A percentile compares a stretch with the other conserved stretches of the same genome.
These are phyloP conservation scores for Autographa gamma DNA, from an alignment of 2,888 invertebrate species.

Conservation along the genomic window DNA sequence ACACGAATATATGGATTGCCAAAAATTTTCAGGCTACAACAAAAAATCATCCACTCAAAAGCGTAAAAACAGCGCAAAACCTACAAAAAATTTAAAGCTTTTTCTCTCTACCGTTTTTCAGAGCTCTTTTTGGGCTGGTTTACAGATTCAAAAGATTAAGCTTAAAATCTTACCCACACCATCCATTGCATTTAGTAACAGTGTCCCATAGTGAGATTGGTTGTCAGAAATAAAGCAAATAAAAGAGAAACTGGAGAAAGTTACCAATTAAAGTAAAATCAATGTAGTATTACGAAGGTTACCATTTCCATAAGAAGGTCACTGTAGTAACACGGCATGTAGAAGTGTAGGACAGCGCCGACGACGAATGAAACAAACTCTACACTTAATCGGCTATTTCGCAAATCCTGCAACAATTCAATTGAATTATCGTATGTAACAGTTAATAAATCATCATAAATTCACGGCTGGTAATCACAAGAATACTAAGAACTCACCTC, in stretches of 20 bases:
- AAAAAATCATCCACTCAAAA: not conserved
- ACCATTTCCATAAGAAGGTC: slow-evolving; percentile 79
- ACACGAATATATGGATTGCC: slow-evolving; percentile 74
- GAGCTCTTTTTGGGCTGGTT: not conserved
- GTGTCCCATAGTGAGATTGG: no score
- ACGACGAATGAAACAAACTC: slow-evolving; percentile 74
- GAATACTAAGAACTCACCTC: slow-evolving; percentile 63
- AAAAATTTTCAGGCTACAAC: slow-evolving; percentile 70
- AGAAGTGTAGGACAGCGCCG: slow-evolving; percentile 69
- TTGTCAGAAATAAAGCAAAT: no score
- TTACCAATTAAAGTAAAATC: no score
- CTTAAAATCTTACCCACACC: no score
- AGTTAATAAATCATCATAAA: no score
- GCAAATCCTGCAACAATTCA: slow-evolving; percentile 67
- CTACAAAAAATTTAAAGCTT: no score
- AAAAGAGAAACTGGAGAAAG: not conserved
- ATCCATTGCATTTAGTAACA: no score
- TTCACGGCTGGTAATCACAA: not conserved
- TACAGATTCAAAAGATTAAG: no score
- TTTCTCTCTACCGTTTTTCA: not conserved
- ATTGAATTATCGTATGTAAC: no score
- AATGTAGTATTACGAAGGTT: slow-evolving; percentile 15
- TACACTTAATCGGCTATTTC: slow-evolving; percentile 62
- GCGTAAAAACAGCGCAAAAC: not conserved
- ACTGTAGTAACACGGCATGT: slow-evolving; percentile 78